Percentiles rank a stretch among this genome's conserved stretches.
Evolutionary conservation across 30 jellyfish, hydroid and myxozoan genomes (phyloP).

Genomic region (Cassiopea xamachana): DNA sequence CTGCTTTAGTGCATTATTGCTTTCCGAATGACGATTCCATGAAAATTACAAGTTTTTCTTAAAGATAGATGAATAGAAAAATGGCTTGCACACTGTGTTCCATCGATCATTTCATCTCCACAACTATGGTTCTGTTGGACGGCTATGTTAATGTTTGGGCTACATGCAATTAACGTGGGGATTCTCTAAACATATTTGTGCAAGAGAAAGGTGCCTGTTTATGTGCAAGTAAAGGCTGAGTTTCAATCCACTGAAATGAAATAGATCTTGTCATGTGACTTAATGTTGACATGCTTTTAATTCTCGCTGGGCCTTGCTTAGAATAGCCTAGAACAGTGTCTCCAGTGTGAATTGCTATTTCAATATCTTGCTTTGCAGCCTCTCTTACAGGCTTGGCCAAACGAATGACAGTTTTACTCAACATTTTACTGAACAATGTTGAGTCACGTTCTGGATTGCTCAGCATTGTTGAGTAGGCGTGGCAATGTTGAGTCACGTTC

Average conservation of each 20-base stretch:
- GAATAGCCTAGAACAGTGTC: no score
- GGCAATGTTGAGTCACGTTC: no score
- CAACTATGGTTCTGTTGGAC: background rate
- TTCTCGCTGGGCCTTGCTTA: no score
- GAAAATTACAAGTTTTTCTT: background rate
- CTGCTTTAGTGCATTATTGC: conserved; percentile 2
- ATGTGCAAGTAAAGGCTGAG: background rate
- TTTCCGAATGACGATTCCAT: conserved; percentile 4
- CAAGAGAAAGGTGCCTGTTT: background rate
- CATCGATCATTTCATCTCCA: background rate
- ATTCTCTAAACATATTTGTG: background rate
- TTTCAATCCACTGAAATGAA: background rate
- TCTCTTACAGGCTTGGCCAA: no score
- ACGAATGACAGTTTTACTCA: no score
- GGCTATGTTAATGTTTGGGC: background rate
- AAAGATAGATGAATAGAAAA: background rate
- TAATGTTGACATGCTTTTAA: no score
- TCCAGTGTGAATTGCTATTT: no score
- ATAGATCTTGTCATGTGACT: background rate
- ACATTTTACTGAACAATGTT: no score
- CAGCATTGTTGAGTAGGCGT: no score
- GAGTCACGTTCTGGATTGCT: no score
- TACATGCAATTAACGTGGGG: background rate
- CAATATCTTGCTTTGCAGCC: no score
- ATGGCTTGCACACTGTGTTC: background rate